Evolutionary conservation across 2,888 invertebrate species (phyloP), one percentile per base, ranked within the genome.

Genomic region (Eurytoma adleriae): DNA sequence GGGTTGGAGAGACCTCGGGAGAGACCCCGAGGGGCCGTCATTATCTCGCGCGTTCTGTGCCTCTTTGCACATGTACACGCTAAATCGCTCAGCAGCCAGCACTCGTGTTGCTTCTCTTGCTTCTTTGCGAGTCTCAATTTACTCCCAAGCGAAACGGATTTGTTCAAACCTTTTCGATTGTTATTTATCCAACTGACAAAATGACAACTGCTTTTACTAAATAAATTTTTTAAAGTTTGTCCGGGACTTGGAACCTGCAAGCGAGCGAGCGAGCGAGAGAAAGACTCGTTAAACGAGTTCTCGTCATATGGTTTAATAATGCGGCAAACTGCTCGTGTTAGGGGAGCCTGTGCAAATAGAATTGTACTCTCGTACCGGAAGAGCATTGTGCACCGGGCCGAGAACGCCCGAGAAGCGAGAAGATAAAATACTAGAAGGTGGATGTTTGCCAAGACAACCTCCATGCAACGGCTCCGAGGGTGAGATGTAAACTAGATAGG

Each of bases 311-410:
- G 54, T 66, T 59, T 20, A 66, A 30, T 67, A 78, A 78, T 57
- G 59, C 71, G 50, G 7, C 14, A 50, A 50, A 18, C 56, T 20
- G 52, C 14, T 14, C 16, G n/a, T 12, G 16, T 50, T 5, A 2
- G 13, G 57, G 57, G 50, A 78, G 71, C 64, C 27, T 59, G 66
- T 71, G 71, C 64, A 78, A 78, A 78, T 66, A 78, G 66, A 71
- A 62, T 56, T 18, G 77, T 56, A 64, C 54, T 30, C 56, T 69
- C 62, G 76, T 69, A 48, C 62, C 62, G 76, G 66, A 64, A 76
- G 54, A 57, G 52, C 69, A 40, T 59, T 54, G 27, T 54, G 61
- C 62, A 24, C 27, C 3, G 30, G 4, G 66, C 18, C 12, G 18
- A 71, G 73, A 3, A 14, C 24, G 56, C 70, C n/a, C n/a, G 10